Base-by-base conservation (phyloP, 2,888 invertebrate species). In the Syrista parreyssii region DNA sequence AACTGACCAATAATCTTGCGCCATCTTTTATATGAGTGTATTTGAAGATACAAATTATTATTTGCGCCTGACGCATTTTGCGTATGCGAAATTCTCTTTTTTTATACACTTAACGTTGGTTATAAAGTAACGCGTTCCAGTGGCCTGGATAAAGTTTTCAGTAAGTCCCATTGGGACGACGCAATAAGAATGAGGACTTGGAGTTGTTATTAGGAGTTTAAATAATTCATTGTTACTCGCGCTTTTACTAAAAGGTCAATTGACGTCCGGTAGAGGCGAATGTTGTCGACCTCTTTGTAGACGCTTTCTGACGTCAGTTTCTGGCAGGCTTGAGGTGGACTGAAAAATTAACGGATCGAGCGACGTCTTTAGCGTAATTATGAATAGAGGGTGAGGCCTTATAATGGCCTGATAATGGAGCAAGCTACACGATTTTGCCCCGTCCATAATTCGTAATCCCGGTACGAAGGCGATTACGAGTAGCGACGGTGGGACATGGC, bases 341-440 rank as follows among this genome's bases (percentile, higher is more conserved):
- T 2, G 9, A 23, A 23, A 55, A 1, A 23, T 23, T 55, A 23
- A 55, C 23, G 9, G 23, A 9, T 55, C 55, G 55, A 55, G 9
- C 23, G 23, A 55, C 23, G 23, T 55, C 23, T 55, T 55, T 23
- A 15, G 15, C 68, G 33, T 34, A 68, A 76, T 78, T 73, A 55
- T 72, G 73, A 76, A 76, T 68, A 33, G 75, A 33, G 73, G 68
- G 68, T 32, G 34, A 36, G 75, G 9, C 69, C 33, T 12, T 15
- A 71, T 55, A 72, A 71, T 34, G 78, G 71, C 36, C 75, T 40
- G 78, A 73, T 78, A 78, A 78, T 76, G 73, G 75, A 55, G 40
- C 68, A 9, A 30, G n/a, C 68, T 2, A 68, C 75, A 30, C 75
- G 75, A 40, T 15, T 68, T 40, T 36, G 23, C 4, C 4, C 31